Conservation (phyloP, 2,888 invertebrate species). For the Aleiodes leptofemur region DNA sequence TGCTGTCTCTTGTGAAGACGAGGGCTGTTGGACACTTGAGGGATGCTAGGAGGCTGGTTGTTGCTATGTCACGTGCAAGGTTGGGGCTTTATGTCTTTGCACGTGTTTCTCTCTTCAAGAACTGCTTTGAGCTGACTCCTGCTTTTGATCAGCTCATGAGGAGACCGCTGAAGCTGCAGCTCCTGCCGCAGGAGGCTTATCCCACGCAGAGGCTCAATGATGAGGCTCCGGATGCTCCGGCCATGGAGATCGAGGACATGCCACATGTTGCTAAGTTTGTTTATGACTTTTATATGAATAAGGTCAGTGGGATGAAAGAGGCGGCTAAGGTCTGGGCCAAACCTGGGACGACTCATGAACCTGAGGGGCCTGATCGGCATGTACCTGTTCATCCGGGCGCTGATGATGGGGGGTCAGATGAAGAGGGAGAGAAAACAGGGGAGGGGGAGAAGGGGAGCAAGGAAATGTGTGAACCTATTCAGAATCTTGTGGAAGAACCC, state of each 20-base stretch:
- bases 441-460: conserved; percentile 30
- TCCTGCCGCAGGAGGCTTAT: conserved; percentile 88
- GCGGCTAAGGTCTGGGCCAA: conserved; percentile 79
- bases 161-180: conserved; percentile 86
- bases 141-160: conserved; percentile 93
- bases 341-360: conserved; percentile 78
- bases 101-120: conserved; percentile 92
- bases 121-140: conserved; percentile 97
- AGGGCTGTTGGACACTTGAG: conserved; percentile 98
- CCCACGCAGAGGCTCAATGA: conserved; percentile 81
- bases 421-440: conserved; percentile 75
- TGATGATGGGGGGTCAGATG: conserved; percentile 80
- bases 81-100: conserved; percentile 98
- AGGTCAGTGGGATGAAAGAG: conserved; percentile 81
- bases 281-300: conserved; percentile 91
- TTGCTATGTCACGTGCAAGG: conserved; percentile 98
- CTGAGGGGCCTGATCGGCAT: conserved; percentile 78
- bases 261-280: conserved; percentile 97
- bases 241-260: conserved; percentile 88
- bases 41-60: conserved; percentile 96
- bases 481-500: conserved; percentile 57
- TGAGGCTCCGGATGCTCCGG: conserved; percentile 74
- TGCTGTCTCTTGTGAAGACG: conserved; percentile 96
- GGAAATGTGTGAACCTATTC: conserved; percentile 44
- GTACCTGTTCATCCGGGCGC: conserved; percentile 83